These are phyloP conservation scores for Crax fasciolata DNA, from an alignment of 2,797 vertebrate species.

Conservation along the genomic window DNA sequence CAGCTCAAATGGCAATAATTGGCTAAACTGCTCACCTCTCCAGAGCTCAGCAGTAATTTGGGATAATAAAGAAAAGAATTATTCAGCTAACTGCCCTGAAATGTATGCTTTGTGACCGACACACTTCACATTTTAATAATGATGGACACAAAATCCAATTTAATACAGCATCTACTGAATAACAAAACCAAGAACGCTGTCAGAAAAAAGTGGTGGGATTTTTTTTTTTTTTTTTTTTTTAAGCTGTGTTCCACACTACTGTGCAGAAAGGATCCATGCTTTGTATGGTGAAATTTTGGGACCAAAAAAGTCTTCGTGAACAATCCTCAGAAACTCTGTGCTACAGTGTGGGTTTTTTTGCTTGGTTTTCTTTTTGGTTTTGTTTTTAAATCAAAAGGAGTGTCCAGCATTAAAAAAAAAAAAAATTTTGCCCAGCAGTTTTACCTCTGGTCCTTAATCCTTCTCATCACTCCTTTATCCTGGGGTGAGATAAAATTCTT, in stretches of 20 bases:
- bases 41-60: constrained; percentile 90
- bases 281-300: constrained; percentile 19
- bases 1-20: constrained; percentile 90
- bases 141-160: constrained; percentile 86
- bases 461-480: not conserved
- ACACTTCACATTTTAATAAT: constrained; percentile 89
- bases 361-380: not conserved
- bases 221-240: not conserved
- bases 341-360: not conserved
- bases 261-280: not conserved
- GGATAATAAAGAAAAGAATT: constrained; percentile 88
- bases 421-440: not conserved
- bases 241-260: constrained; percentile 45
- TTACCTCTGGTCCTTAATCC: not conserved
- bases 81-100: constrained; percentile 85
- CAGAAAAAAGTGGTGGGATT: not conserved
- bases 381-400: constrained; percentile 11
- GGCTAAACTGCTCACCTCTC: constrained; percentile 90
- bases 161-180: constrained; percentile 73
- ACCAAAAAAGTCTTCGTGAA: constrained; percentile 17
- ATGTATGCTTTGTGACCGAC: constrained; percentile 86
- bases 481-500: not conserved
- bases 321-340: not conserved
- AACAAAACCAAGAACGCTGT: constrained; percentile 72
- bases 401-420: not conserved